A percentile compares a stretch with the other conserved stretches of the same genome.
phyloP scores from a whole-genome alignment of 2,113 vertebrate genomes.

The Origma solitaria region DNA sequence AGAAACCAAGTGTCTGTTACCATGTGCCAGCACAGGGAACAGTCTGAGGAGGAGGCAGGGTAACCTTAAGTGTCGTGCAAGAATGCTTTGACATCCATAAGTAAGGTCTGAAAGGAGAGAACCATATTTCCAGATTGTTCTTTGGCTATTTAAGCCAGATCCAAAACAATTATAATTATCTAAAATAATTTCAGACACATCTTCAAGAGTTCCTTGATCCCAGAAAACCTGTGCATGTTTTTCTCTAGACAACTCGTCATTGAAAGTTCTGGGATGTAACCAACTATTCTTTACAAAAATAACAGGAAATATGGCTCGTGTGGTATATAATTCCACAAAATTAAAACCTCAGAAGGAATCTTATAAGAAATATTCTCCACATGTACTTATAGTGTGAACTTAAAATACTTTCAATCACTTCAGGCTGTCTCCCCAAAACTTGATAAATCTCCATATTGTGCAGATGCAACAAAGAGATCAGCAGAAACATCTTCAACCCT shows the following conservation, averaged over 20 bases:
- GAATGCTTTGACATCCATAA: background rate
- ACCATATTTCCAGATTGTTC: background rate
- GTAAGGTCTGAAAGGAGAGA: background rate
- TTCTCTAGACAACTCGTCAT: background rate
- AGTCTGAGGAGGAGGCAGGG: background rate
- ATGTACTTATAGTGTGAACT: background rate
- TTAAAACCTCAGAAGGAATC: background rate
- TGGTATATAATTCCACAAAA: background rate
- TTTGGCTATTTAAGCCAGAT: background rate
- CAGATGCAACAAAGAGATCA: background rate
- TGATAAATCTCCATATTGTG: background rate
- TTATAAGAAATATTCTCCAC: background rate
- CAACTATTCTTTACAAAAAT: background rate
- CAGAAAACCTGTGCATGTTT: background rate
- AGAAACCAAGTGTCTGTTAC: constrained; percentile 17
- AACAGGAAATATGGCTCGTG: background rate
- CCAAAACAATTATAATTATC: background rate
- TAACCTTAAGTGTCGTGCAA: background rate
- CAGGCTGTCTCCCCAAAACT: background rate
- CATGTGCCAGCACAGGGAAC: background rate
- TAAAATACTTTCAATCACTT: background rate
- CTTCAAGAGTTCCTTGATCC: background rate
- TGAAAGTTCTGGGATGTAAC: background rate
- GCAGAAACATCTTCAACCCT: background rate
- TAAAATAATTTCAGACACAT: background rate